These are phyloP conservation scores for Caenorhabditis wallacei DNA, from an alignment of 2,888 invertebrate genomes.

Conservation along the genomic window DNA sequence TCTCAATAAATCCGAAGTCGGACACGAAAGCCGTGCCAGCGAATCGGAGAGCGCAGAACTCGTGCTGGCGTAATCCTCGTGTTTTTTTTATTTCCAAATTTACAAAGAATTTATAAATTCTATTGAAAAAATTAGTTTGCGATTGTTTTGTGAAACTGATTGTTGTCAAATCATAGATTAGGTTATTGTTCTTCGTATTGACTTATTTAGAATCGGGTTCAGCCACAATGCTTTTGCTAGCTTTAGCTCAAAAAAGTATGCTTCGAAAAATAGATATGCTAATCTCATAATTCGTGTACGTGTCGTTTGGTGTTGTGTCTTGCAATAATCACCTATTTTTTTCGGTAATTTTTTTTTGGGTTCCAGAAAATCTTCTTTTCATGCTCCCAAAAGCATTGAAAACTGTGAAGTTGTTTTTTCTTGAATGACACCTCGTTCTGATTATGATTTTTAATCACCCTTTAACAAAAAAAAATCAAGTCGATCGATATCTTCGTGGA, in stretches of 20 bases:
- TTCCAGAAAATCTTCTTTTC: too few relatives aligned
- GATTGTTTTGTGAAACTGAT: not conserved
- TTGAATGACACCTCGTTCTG: too few relatives aligned
- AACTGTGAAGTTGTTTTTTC: too few relatives aligned
- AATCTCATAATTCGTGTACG: not conserved
- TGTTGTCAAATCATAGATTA: not conserved
- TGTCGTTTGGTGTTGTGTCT: not conserved
- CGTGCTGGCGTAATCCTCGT: conserved; percentile 17
- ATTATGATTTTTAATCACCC: too few relatives aligned
- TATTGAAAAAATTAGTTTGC: not conserved
- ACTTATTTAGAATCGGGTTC: too few relatives aligned
- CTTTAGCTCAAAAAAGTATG: not conserved
- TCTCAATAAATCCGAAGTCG: not conserved
- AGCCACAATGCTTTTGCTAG: too few relatives aligned
- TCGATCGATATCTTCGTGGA: conserved; percentile 3
- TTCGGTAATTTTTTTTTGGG: too few relatives aligned
- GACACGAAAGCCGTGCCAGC: conserved; percentile 28
- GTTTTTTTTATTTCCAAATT: not conserved
- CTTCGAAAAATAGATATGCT: not conserved
- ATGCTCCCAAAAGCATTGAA: too few relatives aligned
- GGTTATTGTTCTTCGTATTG: too few relatives aligned
- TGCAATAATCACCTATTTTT: not conserved
- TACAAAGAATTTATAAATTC: not conserved
- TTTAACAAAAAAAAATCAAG: not conserved
- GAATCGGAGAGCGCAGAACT: not conserved